Base-by-base conservation (phyloP, 2,888 invertebrate species). In the Drosophila mayaguana region DNA sequence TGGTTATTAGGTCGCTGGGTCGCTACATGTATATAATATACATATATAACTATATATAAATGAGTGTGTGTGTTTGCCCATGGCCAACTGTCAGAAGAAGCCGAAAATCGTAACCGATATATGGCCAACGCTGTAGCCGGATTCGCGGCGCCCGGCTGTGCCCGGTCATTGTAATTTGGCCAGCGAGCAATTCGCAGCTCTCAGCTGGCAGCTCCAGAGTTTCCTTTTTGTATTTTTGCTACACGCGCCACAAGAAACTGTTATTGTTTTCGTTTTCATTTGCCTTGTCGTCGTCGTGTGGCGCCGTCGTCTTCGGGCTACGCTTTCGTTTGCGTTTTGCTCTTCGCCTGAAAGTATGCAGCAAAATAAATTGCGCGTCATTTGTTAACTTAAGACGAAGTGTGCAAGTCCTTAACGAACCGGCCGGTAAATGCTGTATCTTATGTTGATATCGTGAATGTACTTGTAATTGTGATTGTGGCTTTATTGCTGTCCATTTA, bases 1-100 rank as follows among this genome's bases (percentile, higher is more conserved):
- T 45, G 60, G 59, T 72, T 67, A 75, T 72, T 72, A 63, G 75
- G 75, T 75, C 67, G 78, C 67, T 76, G 73, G 72, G 78, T 77
- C 72, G 78, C 34, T 16, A 38, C 38, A 40, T 16, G 25, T 42
- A 1, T n/a, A 32, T 16, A 25, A 22, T 14, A 34, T 46, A 14
- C 18, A n/a, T 36, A 12, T 28, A 32, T 40, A 34, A 25, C 5
- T 36, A 16, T 28, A 32, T 40, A 34, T 46, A 22, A 36, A 28
- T 57, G 16, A 34, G 12, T 38, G 18, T 46, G 22, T 45, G 32
- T 36, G 40, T 46, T 72, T 36, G 75, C 68, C 75, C 78, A 78
- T 63, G 78, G 73, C 63, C 75, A 72, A 62, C 74, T 51, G 78
- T 63, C 78, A 72, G 76, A 14, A 32, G 61, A 16, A 72, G 61